Base-by-base conservation (phyloP, 2,888 invertebrate genomes). In the Malthinus seriepunctatus region DNA sequence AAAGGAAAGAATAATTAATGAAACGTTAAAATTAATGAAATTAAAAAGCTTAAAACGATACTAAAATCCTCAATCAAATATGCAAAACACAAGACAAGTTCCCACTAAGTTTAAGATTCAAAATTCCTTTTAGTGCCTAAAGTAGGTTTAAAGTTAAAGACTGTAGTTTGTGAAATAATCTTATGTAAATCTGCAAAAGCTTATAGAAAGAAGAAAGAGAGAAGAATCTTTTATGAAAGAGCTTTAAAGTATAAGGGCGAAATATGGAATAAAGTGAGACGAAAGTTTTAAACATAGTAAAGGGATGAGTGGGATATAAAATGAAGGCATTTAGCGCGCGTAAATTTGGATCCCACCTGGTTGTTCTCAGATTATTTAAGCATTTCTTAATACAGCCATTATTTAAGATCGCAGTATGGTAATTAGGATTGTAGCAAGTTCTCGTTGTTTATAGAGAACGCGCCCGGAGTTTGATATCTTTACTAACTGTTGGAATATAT, bases 351-450 rank as follows among this genome's bases (percentile, higher is more conserved):
- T 71, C 72, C 75, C 78, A 78, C 78, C 78, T 79, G 78, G 74
- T 74, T 74, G 76, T 78, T 79, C 79, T 75, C 79, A 78, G 79
- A 78, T 78, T 79, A 79, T 79, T 78, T 79, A 79, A 78, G 77
- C 78, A 78, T 76, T 78, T 78, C 78, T 79, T 79, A 78, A 79
- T 79, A 77, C 78, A 73, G 73, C 76, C 77, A 76, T 78, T 77
- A 78, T 78, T 79, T 78, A 78, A 76, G 77, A 78, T 77, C 73
- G 72, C 75, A 73, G 71, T 71, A 76, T 76, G 75, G 72, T 76
- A 76, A 76, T 76, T 76, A 69, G 69, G 65, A 67, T 62, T 60
- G 64, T 60, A 66, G 63, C 54, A 59, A 63, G 59, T 63, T 66
- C 52, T 49, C 52, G 58, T 52, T 66, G 66, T 65, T 65, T 66